phyloP scores from a whole-genome alignment of 2,888 invertebrate genomes.

The Biston betularia region DNA sequence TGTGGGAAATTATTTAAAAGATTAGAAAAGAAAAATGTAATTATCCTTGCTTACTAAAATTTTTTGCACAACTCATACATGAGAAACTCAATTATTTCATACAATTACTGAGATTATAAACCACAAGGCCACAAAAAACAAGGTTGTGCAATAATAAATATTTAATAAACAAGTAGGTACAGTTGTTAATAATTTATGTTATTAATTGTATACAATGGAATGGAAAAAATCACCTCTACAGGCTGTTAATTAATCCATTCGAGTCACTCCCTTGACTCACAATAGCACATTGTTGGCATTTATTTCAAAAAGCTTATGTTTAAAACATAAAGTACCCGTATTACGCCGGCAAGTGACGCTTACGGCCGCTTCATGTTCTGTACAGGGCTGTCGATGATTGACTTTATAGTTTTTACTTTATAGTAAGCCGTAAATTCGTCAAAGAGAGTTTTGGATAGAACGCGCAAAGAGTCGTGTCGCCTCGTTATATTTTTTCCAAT shows the following conservation, averaged over 20 bases:
- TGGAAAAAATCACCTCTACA: conserved; percentile 45
- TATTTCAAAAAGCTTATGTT: conserved; percentile 54
- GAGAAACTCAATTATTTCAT: conserved; percentile 8
- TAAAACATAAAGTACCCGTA: conserved; percentile 51
- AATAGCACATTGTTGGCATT: conserved; percentile 58
- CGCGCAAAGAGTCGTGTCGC: no score
- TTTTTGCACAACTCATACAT: neutral
- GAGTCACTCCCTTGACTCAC: conserved; percentile 49
- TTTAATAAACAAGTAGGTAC: conserved; percentile 13
- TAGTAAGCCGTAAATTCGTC: no score
- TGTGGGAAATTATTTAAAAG: neutral
- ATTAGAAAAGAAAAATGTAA: neutral
- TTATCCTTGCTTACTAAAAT: neutral
- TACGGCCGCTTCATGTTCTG: conserved; percentile 19
- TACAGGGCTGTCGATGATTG: conserved; percentile 12
- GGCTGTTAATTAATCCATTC: conserved; percentile 51
- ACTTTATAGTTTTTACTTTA: no score
- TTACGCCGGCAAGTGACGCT: conserved; percentile 36
- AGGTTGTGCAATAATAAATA: conserved; percentile 20
- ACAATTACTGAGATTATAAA: conserved; percentile 12
- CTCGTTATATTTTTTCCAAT: no score
- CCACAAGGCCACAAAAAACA: conserved; percentile 9
- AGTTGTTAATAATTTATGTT: conserved; percentile 19
- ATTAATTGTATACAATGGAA: conserved; percentile 30
- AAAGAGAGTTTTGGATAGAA: no score